Conservation (phyloP, 2,888 invertebrate genomes). For the Slavum lentiscoides region DNA sequence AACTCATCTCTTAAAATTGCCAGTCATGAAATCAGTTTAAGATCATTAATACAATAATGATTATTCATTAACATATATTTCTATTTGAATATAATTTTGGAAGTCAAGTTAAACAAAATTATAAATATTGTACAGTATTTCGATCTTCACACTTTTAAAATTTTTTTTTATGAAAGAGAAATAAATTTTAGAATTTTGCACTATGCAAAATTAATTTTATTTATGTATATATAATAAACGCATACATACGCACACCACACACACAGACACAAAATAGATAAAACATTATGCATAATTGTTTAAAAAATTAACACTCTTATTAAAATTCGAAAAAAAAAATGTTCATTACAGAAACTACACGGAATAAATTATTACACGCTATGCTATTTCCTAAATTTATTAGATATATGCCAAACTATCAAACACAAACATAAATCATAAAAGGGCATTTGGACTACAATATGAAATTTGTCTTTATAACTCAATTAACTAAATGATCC, state of each 20-base stretch:
- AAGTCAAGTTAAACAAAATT: slow-evolving; percentile 34
- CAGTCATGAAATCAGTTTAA: slow-evolving; percentile 6
- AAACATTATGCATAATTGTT: slow-evolving; percentile 8
- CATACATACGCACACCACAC: neutral
- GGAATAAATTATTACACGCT: slow-evolving; percentile 42
- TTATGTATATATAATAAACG: slow-evolving; percentile 2
- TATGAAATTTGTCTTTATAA: slow-evolving; percentile 32
- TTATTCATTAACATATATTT: neutral
- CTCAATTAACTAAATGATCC: slow-evolving; percentile 34
- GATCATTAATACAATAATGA: slow-evolving; percentile 19
- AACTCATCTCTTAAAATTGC: slow-evolving; percentile 9
- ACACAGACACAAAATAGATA: slow-evolving; percentile 17
- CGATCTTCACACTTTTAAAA: slow-evolving; percentile 7
- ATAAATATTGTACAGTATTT: slow-evolving; percentile 38
- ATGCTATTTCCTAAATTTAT: slow-evolving; percentile 31
- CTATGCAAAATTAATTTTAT: slow-evolving; percentile 18
- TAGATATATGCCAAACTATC: slow-evolving; percentile 33
- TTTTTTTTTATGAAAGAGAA: slow-evolving; percentile 21
- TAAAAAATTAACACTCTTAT: slow-evolving; percentile 45
- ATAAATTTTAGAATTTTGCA: slow-evolving; percentile 24
- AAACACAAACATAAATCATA: slow-evolving; percentile 43
- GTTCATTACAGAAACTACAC: slow-evolving; percentile 36
- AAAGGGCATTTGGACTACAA: slow-evolving; percentile 27
- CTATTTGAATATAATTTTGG: slow-evolving; percentile 23
- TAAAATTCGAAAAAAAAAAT: slow-evolving; percentile 25